Evolutionary conservation across 2,888 invertebrate species (phyloP).

Genomic region (Sclerodermus sp.): DNA sequence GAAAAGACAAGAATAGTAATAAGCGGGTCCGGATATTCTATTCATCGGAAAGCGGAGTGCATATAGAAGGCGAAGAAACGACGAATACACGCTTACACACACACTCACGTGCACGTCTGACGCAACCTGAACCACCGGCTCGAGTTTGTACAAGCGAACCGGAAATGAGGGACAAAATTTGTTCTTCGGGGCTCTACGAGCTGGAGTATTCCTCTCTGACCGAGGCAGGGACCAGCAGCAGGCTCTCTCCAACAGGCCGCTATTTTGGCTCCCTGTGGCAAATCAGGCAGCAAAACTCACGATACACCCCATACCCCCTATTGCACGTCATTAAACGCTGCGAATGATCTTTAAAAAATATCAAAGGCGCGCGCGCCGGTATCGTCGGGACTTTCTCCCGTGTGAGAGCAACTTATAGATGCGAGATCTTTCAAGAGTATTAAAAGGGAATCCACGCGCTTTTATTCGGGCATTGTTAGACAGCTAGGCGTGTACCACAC

Average conservation of each 20-base stretch:
- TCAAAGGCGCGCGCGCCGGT: too few species aligned
- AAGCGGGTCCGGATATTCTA: neutral
- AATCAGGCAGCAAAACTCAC: too few species aligned
- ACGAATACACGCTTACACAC: conserved; percentile 1
- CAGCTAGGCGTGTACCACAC: conserved; percentile 16
- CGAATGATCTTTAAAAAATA: too few species aligned
- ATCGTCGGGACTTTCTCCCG: too few species aligned
- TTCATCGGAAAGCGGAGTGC: neutral
- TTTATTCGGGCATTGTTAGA: conserved; percentile 23
- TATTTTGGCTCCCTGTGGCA: too few species aligned
- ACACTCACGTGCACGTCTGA: conserved; percentile 31
- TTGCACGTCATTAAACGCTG: too few species aligned
- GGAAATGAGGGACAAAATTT: conserved; percentile 32
- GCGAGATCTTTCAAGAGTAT: conserved; percentile 13
- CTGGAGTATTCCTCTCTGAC: neutral
- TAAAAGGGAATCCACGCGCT: conserved; percentile 18
- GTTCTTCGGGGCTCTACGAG: neutral
- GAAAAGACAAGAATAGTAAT: too few species aligned
- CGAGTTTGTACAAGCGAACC: conserved; percentile 37
- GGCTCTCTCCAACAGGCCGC: too few species aligned
- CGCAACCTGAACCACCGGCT: conserved; percentile 37
- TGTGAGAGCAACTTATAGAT: neutral
- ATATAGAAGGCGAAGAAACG: neutral
- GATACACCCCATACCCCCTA: too few species aligned
- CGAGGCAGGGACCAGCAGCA: too few species aligned